These are phyloP conservation scores for Diplogasteroides magnus DNA, from an alignment of 1,140 invertebrate genomes.

Conservation along the genomic window DNA sequence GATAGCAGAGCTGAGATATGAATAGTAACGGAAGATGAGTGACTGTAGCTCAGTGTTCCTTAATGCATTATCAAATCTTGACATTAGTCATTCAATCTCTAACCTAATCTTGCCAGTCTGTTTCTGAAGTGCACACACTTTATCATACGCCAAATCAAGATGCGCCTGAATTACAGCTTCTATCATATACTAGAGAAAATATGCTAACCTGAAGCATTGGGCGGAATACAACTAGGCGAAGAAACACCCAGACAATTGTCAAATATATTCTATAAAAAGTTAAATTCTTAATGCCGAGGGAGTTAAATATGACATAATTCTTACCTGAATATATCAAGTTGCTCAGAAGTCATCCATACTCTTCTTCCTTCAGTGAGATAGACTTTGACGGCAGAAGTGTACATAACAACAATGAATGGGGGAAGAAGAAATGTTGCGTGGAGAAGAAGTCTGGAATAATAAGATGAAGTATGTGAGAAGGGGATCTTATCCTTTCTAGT, in stretches of 20 bases:
- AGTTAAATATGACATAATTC: background rate
- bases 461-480: background rate
- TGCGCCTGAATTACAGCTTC: constrained; percentile 15
- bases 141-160: constrained; percentile 23
- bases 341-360: constrained; percentile 9
- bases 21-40: constrained; percentile 24
- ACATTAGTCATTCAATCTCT: too few species aligned
- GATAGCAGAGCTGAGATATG: constrained; percentile 12
- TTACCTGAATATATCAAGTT: constrained; percentile 14
- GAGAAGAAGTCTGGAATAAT: constrained; percentile 5
- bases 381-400: constrained; percentile 5
- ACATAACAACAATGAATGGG: constrained; percentile 6
- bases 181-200: background rate
- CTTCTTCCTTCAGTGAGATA: constrained; percentile 7
- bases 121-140: constrained; percentile 15
- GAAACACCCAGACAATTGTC: background rate
- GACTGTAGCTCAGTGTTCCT: constrained; percentile 23
- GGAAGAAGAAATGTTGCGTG: constrained; percentile 11
- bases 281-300: background rate
- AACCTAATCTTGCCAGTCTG: constrained; percentile 15
- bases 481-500: too few species aligned
- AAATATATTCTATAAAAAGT: background rate
- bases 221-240: background rate
- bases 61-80: too few species aligned
- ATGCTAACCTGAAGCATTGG: background rate